Conservation (phyloP, 2,797 vertebrate species). For the Anguilla megastoma region DNA sequence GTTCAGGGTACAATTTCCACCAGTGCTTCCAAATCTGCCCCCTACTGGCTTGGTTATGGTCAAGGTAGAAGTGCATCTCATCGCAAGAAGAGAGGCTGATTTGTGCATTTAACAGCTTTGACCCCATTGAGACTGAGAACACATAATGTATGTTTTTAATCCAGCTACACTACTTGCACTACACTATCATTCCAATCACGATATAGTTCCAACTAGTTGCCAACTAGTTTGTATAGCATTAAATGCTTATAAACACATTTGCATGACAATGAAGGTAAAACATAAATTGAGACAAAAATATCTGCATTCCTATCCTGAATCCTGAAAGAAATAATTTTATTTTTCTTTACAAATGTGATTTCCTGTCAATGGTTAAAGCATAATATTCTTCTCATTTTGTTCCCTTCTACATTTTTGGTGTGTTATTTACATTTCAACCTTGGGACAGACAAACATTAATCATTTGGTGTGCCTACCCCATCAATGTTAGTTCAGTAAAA, state of each 20-base stretch:
- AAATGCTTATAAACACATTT: background rate
- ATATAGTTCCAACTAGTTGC: background rate
- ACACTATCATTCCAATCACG: background rate
- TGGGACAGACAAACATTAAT: background rate
- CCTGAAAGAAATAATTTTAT: background rate
- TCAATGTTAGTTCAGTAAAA: too few relatives aligned
- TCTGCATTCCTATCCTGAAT: background rate
- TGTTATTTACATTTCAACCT: background rate
- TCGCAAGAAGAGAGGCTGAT: background rate
- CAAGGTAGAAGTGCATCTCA: background rate
- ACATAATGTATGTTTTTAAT: background rate
- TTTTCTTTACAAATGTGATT: background rate
- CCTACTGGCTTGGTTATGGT: background rate
- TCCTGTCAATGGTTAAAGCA: background rate
- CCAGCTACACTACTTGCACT: background rate
- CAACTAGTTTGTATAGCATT: background rate
- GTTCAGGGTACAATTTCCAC: too few relatives aligned
- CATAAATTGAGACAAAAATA: background rate
- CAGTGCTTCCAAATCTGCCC: background rate
- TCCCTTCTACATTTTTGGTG: background rate
- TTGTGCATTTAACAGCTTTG: background rate
- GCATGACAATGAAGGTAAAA: background rate
- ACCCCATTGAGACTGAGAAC: background rate
- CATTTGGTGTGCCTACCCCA: background rate
- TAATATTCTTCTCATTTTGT: background rate